phyloP scores from a whole-genome alignment of 2,797 vertebrate genomes.

The Alosa sapidissima region DNA sequence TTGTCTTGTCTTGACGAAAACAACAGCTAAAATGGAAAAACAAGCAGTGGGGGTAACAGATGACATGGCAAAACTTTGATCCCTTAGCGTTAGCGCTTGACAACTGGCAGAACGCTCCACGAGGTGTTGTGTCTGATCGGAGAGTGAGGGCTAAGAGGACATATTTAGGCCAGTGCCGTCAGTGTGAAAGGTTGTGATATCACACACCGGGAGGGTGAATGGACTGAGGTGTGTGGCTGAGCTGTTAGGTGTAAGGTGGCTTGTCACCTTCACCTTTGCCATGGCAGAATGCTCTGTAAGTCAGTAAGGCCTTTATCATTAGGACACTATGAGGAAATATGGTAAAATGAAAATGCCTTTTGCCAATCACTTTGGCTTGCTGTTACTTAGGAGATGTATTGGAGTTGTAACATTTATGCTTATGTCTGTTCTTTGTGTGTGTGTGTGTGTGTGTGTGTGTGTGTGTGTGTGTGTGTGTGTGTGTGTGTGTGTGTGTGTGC shows the following conservation, averaged over 20 bases:
- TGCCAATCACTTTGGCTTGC: neutral
- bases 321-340: no score
- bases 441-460: conserved; percentile 33
- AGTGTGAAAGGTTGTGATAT: neutral
- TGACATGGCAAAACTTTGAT: neutral
- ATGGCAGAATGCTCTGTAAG: neutral
- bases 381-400: neutral
- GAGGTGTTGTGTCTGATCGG: neutral
- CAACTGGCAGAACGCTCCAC: neutral
- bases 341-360: neutral
- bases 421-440: conserved; percentile 15
- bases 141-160: neutral
- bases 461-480: conserved; percentile 27
- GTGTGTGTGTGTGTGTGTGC: conserved; percentile 32
- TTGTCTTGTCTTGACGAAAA: neutral
- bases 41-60: neutral
- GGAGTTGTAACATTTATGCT: neutral
- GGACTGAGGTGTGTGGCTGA: neutral
- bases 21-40: neutral
- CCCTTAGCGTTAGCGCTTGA: neutral
- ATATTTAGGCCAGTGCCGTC: neutral
- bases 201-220: neutral
- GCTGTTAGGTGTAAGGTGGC: neutral
- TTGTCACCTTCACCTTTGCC: neutral
- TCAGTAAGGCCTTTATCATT: no score